Base-by-base conservation (phyloP, 2,797 vertebrate genomes). In the Sebastes miniatus region DNA sequence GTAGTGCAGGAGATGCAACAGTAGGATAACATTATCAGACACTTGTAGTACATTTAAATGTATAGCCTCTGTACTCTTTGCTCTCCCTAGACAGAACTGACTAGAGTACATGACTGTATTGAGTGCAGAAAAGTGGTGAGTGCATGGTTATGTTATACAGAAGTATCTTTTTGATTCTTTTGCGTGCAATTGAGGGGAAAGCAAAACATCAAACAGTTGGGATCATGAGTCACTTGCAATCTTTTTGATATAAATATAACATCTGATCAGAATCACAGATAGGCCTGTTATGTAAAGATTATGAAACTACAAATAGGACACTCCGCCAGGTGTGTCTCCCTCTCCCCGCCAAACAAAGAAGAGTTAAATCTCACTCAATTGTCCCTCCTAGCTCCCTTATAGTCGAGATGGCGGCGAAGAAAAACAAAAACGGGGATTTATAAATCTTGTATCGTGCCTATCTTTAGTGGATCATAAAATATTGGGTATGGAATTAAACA, bases 1-100 rank as follows among this genome's bases (percentile, higher is more conserved):
- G 84, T 52, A 75, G 67, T 62, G 69, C 59, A 76, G 32, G 58
- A 72, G 80, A 86, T 87, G 81, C 73, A 84, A 61, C 24, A 39
- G 69, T 22, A 14, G 72, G 73, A 76, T 86, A 80, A 83, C 63
- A 80, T 79, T 80, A 77, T 72, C 62, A 73, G 54, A 36, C 39
- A 66, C 62, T 78, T 62, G 4, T 43, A 36, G 8, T 18, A 32
- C 54, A 81, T 89, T 69, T 81, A 67, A 80, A 88, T 85, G 22
- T 50, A 62, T 8, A 67, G 18, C 14, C 16, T 70, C 57, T 54
- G 52, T 50, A 3, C 27, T 78, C 25, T 81, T 27, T 2, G 25
- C 24, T 62, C 27, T 57, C 10, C 20, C 16, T 1, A 10, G 34
- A 36, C 5, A 61, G 52, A 68, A 34, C 29, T 70, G 34, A 34